phyloP scores from a whole-genome alignment of 2,888 invertebrate genomes.

The Calliphora vomitoria region DNA sequence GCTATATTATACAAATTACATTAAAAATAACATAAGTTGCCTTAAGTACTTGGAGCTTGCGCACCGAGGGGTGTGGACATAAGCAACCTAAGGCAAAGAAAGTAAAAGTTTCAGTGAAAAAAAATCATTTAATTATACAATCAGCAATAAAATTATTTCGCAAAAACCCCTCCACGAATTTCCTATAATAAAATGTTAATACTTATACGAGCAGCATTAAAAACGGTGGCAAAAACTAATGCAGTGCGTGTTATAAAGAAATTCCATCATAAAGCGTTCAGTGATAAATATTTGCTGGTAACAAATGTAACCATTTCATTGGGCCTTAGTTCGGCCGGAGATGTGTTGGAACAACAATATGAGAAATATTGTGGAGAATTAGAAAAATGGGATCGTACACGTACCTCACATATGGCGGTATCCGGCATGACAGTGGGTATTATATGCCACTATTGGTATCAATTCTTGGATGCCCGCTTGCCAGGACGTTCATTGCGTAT shows the following conservation, averaged over 20 bases:
- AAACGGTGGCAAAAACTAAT: constrained; percentile 60
- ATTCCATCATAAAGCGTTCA: constrained; percentile 85
- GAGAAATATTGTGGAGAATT: constrained; percentile 87
- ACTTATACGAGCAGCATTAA: constrained; percentile 56
- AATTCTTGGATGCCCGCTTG: constrained; percentile 89
- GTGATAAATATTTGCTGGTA: constrained; percentile 88
- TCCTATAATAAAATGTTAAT: constrained; percentile 53
- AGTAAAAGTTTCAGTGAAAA: not conserved
- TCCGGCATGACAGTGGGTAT: constrained; percentile 92
- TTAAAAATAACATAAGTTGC: constrained; percentile 7
- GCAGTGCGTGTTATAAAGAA: constrained; percentile 70
- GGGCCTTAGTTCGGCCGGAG: constrained; percentile 91
- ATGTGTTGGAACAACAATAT: constrained; percentile 92
- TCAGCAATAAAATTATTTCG: not conserved
- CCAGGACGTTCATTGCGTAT: constrained; percentile 88
- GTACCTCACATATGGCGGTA: constrained; percentile 91
- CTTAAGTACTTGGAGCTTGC: constrained; percentile 21
- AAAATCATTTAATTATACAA: constrained; percentile 57
- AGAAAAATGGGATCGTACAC: constrained; percentile 86
- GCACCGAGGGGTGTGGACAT: constrained; percentile 58
- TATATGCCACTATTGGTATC: constrained; percentile 95
- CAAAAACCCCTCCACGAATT: not conserved
- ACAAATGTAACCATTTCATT: constrained; percentile 93
- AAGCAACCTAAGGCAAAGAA: constrained; percentile 28
- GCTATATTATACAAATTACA: constrained; percentile 29